phyloP scores from a whole-genome alignment of 2,797 vertebrate species.

The Acipenser ruthenus region DNA sequence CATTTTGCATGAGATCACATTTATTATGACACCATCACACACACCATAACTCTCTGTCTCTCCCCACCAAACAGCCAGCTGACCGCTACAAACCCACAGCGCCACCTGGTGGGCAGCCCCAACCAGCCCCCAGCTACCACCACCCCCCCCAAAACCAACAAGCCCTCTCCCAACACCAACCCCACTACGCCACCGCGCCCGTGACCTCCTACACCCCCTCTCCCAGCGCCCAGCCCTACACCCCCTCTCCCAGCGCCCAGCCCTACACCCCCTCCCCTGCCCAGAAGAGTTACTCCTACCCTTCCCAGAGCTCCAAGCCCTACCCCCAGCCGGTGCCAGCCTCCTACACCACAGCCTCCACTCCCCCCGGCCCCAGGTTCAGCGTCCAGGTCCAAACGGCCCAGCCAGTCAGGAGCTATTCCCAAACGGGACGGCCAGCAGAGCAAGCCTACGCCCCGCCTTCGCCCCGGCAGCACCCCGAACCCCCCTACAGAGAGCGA shows the following conservation, averaged over 20 bases:
- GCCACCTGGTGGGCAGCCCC: constrained; percentile 41
- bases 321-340: constrained; percentile 73
- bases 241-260: constrained; percentile 15
- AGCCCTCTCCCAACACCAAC: constrained; percentile 8
- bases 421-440: constrained; percentile 63
- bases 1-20: too few species aligned
- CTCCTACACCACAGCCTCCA: constrained; percentile 76
- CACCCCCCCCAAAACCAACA: constrained; percentile 61
- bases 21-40: too few species aligned
- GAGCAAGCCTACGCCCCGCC: constrained; percentile 75
- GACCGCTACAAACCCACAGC: constrained; percentile 55
- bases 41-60: background rate
- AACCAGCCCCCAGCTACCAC: constrained; percentile 52
- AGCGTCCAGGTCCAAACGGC: constrained; percentile 83
- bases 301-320: constrained; percentile 27
- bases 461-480: constrained; percentile 52
- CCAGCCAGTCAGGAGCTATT: constrained; percentile 72
- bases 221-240: constrained; percentile 24
- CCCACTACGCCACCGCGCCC: constrained; percentile 46
- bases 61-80: constrained; percentile 46
- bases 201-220: constrained; percentile 37
- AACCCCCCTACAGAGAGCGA: constrained; percentile 24
- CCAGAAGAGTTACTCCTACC: constrained; percentile 36
- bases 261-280: constrained; percentile 9
- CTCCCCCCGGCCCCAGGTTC: constrained; percentile 71